A percentile compares a stretch with the other conserved stretches of the same genome.
phyloP scores from a whole-genome alignment of 2,888 invertebrate genomes.

The Ophion costatus region DNA sequence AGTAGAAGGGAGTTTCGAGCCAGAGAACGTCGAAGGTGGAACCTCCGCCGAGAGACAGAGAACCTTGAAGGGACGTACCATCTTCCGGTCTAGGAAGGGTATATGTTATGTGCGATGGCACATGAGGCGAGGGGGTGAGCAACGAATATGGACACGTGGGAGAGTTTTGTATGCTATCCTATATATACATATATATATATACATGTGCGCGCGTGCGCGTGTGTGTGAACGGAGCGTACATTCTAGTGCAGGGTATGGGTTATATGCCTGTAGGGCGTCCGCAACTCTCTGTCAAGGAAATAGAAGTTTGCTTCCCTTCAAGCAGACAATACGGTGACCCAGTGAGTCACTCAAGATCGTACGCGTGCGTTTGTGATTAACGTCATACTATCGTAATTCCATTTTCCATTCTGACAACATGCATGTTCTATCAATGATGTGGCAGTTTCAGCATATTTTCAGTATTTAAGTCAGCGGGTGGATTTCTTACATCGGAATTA shows the following conservation, averaged over 20 bases:
- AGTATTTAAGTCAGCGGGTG: not conserved
- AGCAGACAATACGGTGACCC: slow-evolving; percentile 70
- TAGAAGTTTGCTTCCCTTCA: slow-evolving; percentile 68
- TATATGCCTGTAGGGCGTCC: slow-evolving; percentile 61
- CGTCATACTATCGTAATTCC: slow-evolving; percentile 41
- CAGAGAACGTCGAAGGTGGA: slow-evolving; percentile 67
- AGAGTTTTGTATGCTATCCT: not conserved
- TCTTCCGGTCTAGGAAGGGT: slow-evolving; percentile 63
- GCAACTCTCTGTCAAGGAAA: slow-evolving; percentile 68
- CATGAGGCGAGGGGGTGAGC: slow-evolving; percentile 58
- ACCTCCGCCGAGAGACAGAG: slow-evolving; percentile 71
- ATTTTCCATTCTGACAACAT: slow-evolving; percentile 21
- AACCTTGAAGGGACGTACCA: slow-evolving; percentile 70
- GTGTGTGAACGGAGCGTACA: not conserved
- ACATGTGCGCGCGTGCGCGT: no score
- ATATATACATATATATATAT: not conserved
- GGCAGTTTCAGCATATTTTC: not conserved
- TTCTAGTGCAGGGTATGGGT: slow-evolving; percentile 41
- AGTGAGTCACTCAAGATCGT: slow-evolving; percentile 65
- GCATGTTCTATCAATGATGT: not conserved
- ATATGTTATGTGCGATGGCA: slow-evolving; percentile 61
- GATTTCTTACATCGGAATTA: not conserved
- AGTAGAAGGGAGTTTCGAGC: slow-evolving; percentile 57
- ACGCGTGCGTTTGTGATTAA: slow-evolving; percentile 50
- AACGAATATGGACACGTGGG: slow-evolving; percentile 14